Evolutionary conservation across 2,113 vertebrate genomes (phyloP).

Genomic region (Dascyllus trimaculatus): DNA sequence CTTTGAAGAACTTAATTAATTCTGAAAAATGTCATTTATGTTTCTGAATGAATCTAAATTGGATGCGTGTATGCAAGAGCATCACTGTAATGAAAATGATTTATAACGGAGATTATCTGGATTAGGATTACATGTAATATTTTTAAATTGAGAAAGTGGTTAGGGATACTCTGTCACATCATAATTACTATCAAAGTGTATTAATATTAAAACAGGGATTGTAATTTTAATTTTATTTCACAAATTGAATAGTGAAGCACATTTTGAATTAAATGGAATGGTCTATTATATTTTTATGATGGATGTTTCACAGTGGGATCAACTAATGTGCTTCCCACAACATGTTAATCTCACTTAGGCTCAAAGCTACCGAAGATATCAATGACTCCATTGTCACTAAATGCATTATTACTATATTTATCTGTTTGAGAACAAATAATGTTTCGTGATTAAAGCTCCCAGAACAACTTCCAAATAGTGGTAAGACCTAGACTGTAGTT

Average conservation of each 20-base stretch:
- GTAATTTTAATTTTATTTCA: constrained; percentile 26
- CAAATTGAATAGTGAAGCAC: constrained; percentile 22
- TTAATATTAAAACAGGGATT: constrained; percentile 47
- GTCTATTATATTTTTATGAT: constrained; percentile 25
- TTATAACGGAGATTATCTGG: constrained; percentile 55
- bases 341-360: constrained; percentile 5
- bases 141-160: constrained; percentile 34
- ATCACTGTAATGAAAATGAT: constrained; percentile 54
- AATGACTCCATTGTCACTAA: neutral
- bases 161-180: constrained; percentile 31
- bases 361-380: neutral
- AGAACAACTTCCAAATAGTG: neutral
- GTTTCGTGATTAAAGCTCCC: neutral
- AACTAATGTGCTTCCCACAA: constrained; percentile 8
- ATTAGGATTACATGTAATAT: constrained; percentile 63
- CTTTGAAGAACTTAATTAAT: constrained; percentile 10
- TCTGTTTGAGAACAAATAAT: neutral
- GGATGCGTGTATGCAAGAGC: constrained; percentile 10
- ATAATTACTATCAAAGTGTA: constrained; percentile 43
- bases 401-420: neutral
- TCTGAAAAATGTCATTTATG: constrained; percentile 7
- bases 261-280: constrained; percentile 8
- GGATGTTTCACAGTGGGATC: constrained; percentile 16
- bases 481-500: neutral
- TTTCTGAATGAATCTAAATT: constrained; percentile 16